Percentiles rank a stretch among this genome's conserved stretches.
Evolutionary conservation across 2,888 invertebrate species (phyloP).

Genomic region (Rotaria macrura): DNA sequence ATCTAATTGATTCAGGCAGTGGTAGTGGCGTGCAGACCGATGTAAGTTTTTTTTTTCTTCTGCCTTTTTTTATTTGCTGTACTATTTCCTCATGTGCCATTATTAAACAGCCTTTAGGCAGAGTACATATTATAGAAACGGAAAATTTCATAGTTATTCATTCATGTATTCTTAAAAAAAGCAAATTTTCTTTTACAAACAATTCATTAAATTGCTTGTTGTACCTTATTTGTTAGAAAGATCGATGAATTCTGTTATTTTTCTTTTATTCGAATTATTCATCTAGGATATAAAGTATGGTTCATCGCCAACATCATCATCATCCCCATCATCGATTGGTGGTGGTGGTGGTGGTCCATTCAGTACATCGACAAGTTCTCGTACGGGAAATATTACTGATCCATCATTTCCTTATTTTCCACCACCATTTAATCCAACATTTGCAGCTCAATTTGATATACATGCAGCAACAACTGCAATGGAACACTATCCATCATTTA

Average conservation of each 20-base stretch:
- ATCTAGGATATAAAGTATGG: conserved; percentile 6
- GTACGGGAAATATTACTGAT: neutral
- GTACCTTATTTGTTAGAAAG: neutral
- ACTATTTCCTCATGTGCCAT: neutral
- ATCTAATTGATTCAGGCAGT: conserved; percentile 21
- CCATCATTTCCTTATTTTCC: conserved; percentile 13
- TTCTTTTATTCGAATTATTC: too few species aligned
- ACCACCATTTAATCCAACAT: conserved; percentile 12
- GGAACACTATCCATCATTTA: neutral
- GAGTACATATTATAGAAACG: neutral
- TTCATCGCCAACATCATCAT: conserved; percentile 17
- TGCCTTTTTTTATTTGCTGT: too few species aligned
- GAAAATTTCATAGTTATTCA: neutral
- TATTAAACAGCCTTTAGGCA: neutral
- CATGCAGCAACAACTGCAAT: neutral
- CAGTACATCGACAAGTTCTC: neutral
- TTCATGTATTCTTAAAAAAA: neutral
- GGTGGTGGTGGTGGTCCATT: neutral
- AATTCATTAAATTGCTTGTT: neutral
- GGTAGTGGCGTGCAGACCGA: neutral
- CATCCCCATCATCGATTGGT: neutral
- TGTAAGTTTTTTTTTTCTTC: neutral
- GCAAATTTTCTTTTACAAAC: neutral
- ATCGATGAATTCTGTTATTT: neutral
- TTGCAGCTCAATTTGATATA: neutral